These are phyloP conservation scores for Melanerpes aurifrons DNA, from an alignment of 2,113 vertebrate genomes.

Conservation along the genomic window DNA sequence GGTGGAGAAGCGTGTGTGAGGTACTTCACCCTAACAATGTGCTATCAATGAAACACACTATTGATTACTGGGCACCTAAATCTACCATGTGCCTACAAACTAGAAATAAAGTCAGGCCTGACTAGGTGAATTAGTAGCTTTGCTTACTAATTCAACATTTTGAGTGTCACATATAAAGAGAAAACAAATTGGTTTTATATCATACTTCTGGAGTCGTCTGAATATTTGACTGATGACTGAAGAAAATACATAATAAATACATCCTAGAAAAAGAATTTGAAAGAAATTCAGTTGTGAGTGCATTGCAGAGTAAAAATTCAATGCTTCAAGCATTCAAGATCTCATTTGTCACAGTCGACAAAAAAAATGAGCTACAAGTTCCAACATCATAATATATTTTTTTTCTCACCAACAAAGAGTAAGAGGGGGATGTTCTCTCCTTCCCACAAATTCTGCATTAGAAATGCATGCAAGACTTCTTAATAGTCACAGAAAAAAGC, in stretches of 20 bases:
- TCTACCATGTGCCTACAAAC: background rate
- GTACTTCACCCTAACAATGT: background rate
- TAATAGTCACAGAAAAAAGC: background rate
- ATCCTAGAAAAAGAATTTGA: background rate
- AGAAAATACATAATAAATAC: background rate
- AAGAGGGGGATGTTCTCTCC: background rate
- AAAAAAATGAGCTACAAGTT: background rate
- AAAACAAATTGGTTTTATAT: background rate
- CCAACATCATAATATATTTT: background rate
- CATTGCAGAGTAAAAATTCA: background rate
- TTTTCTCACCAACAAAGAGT: background rate
- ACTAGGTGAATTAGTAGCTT: background rate
- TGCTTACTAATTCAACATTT: background rate
- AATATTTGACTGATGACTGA: background rate
- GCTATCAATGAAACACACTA: background rate
- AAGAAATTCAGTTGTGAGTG: background rate
- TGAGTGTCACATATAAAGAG: background rate
- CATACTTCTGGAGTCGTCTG: background rate
- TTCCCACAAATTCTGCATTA: background rate
- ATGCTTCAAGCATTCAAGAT: background rate
- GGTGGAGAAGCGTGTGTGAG: accelerated
- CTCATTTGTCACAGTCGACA: background rate
- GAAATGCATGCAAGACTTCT: background rate
- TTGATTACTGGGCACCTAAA: background rate
- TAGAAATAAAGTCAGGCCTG: background rate